Percentiles rank a stretch among this genome's conserved stretches.
phyloP scores from a whole-genome alignment of 1,140 invertebrate species.

The Brevipalpus yothersi region DNA sequence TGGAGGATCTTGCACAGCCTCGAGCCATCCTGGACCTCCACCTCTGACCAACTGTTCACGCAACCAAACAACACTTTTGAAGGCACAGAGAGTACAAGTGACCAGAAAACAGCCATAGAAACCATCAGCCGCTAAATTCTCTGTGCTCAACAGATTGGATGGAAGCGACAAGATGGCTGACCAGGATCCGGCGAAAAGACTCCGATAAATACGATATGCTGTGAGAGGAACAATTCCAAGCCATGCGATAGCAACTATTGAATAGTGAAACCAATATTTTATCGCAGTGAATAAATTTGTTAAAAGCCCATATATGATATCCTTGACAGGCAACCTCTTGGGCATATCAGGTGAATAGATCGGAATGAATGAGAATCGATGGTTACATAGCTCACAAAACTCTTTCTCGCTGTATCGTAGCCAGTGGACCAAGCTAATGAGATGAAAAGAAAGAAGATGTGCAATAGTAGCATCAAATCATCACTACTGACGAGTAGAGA shows the following conservation, averaged over 20 bases:
- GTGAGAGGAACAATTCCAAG: slow-evolving; percentile 85
- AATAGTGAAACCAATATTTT: slow-evolving; percentile 88
- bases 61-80: slow-evolving; percentile 89
- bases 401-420: slow-evolving; percentile 80
- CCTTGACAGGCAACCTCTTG: slow-evolving; percentile 63
- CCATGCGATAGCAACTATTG: slow-evolving; percentile 86
- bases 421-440: slow-evolving; percentile 31
- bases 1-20: slow-evolving; percentile 15
- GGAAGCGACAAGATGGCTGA: slow-evolving; percentile 50
- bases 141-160: slow-evolving; percentile 70
- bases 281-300: slow-evolving; percentile 69
- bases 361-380: slow-evolving; percentile 90
- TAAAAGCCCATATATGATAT: slow-evolving; percentile 64
- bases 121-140: slow-evolving; percentile 73
- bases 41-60: slow-evolving; percentile 92
- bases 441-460: slow-evolving; percentile 5
- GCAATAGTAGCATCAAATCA: not conserved
- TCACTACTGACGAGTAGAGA: not conserved
- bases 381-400: slow-evolving; percentile 93
- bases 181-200: slow-evolving; percentile 66
- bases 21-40: slow-evolving; percentile 79
- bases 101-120: slow-evolving; percentile 92
- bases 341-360: slow-evolving; percentile 99
- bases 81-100: slow-evolving; percentile 80
- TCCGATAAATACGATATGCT: slow-evolving; percentile 76